Evolutionary conservation across 2,888 invertebrate genomes (phyloP), one percentile per base, ranked within the genome.

Genomic region (Volucella bombylans): DNA sequence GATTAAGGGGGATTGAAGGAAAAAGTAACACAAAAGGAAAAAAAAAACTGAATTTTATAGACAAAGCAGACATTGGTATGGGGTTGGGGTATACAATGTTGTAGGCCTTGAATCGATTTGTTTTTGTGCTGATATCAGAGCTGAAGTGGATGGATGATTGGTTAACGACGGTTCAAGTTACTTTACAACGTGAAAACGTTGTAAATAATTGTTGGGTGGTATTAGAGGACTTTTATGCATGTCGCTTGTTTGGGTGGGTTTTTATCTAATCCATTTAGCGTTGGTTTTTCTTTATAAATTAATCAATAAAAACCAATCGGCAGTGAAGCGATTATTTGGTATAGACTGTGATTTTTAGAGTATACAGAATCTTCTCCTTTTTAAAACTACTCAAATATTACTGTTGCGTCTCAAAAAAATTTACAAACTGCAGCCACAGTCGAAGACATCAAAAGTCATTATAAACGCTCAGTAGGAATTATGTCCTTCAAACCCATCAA

Each of bases 71-170:
- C 64, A 77, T 47, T 54, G 57, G 38, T 41, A 14, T 39, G 72
- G 52, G 9, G 11, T n/a, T 43, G 50, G 38, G 31, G 47, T 41
- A n/a, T n/a, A 45, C 43, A 49, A 55, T 71, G 65, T 74, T 81
- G 72, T 69, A 77, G 73, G 72, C 68, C 43, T 57, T 12, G 64
- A 68, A 73, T 81, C 76, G 85, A 77, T 85, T 69, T 81, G 61
- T 67, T 43, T 61, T 68, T 83, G 23, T 71, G 78, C 68, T 76
- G 78, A 81, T 80, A 69, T 80, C 73, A 80, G 79, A 61, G 65
- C 81, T 76, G 54, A 76, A 74, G 61, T 71, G 67, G 55, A 59
- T 43, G 71, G 77, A 52, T 74, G 80, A 71, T 69, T 71, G 69
- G 74, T 59, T 67, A 41, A 65, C 23, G 41, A 38, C 14, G 65